Conservation (phyloP, 2,797 vertebrate genomes). For the Zalophus californianus region DNA sequence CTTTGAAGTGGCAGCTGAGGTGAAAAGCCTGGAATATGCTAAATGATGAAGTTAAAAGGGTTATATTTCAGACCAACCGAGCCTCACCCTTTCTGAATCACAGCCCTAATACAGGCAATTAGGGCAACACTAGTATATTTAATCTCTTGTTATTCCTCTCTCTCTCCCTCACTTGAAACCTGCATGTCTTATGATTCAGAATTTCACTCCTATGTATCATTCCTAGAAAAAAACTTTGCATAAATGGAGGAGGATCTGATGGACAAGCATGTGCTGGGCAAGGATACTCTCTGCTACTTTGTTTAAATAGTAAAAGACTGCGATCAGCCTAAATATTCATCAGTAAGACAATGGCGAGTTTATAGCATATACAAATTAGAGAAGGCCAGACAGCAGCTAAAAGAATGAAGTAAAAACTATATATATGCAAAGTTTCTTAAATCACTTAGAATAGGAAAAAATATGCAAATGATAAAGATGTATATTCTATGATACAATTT, state of each 20-base stretch:
- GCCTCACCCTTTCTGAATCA: slow-evolving; percentile 21
- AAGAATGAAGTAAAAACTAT: neutral
- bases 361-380: neutral
- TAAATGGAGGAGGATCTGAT: neutral
- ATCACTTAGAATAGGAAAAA: neutral
- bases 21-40: neutral
- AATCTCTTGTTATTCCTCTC: neutral
- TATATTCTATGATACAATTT: neutral
- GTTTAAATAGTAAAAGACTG: neutral
- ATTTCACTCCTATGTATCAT: neutral
- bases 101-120: neutral
- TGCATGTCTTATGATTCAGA: neutral
- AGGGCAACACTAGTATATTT: neutral
- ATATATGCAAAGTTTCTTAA: neutral
- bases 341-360: neutral
- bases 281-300: neutral
- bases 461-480: neutral
- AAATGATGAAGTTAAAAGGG: slow-evolving; percentile 51
- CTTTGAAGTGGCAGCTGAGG: neutral
- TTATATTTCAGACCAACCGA: neutral
- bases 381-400: neutral
- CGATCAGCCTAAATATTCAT: neutral
- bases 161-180: neutral
- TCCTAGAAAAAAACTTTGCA: neutral
- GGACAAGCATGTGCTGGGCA: neutral